Base-by-base conservation (phyloP, 2,888 invertebrate genomes). In the Sicus ferrugineus region DNA sequence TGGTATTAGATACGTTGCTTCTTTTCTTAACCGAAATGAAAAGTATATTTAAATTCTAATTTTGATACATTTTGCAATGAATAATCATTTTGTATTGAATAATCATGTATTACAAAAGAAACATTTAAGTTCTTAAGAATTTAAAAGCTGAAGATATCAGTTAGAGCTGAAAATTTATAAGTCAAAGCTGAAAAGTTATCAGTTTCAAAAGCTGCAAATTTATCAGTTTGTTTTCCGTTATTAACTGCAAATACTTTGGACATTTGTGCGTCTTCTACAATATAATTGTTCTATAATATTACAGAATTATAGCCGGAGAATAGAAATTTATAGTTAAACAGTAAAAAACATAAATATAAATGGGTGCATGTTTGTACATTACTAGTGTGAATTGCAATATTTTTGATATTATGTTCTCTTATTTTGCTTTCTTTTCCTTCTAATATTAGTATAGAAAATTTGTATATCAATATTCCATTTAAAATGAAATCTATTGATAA, bases 191-290 rank as follows among this genome's bases (percentile, higher is more conserved):
- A 26, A 54, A 23, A 54, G 4, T 48, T 28, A 16, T 30, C 9
- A 5, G 28, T 28, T 46, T 48, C 2, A 26, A 2, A 26, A 28
- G 54, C 26, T 23, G 23, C 54, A 54, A 23, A 54, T n/a, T 48
- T 28, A 16, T 30, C 9, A 5, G 28, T 28, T 46, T 48, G 19
- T 46, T 48, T 46, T 63, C 26, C 30, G 30, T 48, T 61, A 61
- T 21, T 42, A 21, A 16, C 7, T 42, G 26, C n/a, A 28, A 21
- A 34, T 48, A 30, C 30, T 34, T 62, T 52, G 52, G 65, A 65
- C 54, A 65, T 65, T 65, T 65, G 65, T 65, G 65, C 65, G 65
- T 65, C 34, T 65, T 38, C 23, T 31, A 48, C 23, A 26, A 19
- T 38, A 30, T 42, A 42, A 42, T 48, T 52, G 30, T 38, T 7